Base-by-base conservation (phyloP, 2,888 invertebrate species). In the Caenorhabditis sinica region DNA sequence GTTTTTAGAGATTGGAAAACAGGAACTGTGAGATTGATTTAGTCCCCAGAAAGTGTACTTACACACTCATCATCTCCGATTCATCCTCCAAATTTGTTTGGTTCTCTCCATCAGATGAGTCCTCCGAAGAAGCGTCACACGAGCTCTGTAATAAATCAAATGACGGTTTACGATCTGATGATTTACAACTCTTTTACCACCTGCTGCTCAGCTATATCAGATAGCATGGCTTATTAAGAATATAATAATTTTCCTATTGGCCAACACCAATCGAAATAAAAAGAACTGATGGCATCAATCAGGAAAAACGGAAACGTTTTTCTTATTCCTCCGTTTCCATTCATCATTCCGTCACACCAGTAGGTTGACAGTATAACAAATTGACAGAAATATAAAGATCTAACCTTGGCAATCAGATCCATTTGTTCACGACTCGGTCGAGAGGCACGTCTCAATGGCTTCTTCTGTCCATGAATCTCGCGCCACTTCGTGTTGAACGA, bases 121-220 rank as follows among this genome's bases (percentile, higher is more conserved):
- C 88, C 71, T 89, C 89, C 0, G 89, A 89, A 13, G 89, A 89
- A 56, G 89, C 89, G 53, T 89, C 89, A 53, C 89, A 89, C 17
- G 89, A 89, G 58, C 86, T 83, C 89, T 89, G 81, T 25, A 88
- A 86, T 63, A 71, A 76, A 79, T 79, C 45, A 40, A 75, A 33
- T 40, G 17, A 51, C n/a, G 15, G 11, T 75, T 65, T 63, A 69
- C 40, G 25, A 71, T 69, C 45, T n/a, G 45, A 30, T 61, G 33
- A 77, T 77, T 77, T 77, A 77, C 63, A 71, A 71, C 71, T 60
- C 28, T 28, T 43, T 43, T 25, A 63, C 43, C 77, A 72, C 71
- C 72, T 79, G 79, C 25, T 79, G 71, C 45, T 79, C 71, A 17
- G 20, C 36, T 23, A 72, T 79, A 53, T 45, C 61, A 71, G 71